phyloP scores from a whole-genome alignment of 2,113 vertebrate species.

The Passer domesticus region DNA sequence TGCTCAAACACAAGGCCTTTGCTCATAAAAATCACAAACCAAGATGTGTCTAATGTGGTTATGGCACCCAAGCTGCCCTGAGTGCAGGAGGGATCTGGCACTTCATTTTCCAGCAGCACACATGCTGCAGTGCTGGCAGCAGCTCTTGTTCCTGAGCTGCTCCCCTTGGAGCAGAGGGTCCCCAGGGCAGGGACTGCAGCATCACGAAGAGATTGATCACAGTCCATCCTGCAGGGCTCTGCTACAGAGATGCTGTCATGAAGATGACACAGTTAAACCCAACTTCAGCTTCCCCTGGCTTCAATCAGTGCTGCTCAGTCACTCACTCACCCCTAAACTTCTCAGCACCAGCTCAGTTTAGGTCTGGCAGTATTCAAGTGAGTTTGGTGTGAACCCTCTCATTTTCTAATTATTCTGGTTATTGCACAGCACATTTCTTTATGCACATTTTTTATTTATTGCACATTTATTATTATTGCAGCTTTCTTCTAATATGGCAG shows the following conservation, averaged over 20 bases:
- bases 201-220: background rate
- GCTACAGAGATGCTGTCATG: background rate
- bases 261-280: background rate
- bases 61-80: background rate
- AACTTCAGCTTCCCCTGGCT: background rate
- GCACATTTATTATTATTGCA: background rate
- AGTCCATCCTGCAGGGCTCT: background rate
- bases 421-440: background rate
- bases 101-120: background rate
- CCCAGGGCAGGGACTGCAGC: background rate
- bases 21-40: background rate
- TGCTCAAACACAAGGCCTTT: background rate
- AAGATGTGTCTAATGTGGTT: background rate
- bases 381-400: background rate
- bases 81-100: background rate
- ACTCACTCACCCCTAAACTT: background rate
- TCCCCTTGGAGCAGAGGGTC: background rate
- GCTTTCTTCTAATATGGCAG: background rate
- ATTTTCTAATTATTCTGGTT: background rate
- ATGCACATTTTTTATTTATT: no score
- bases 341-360: background rate
- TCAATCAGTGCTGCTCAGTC: background rate
- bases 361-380: background rate
- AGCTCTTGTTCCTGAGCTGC: background rate
- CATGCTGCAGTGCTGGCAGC: background rate